Percentiles rank a stretch among this genome's conserved stretches.
Conservation (phyloP, 1,140 invertebrate species). For the Melitaea cinxia region DNA sequence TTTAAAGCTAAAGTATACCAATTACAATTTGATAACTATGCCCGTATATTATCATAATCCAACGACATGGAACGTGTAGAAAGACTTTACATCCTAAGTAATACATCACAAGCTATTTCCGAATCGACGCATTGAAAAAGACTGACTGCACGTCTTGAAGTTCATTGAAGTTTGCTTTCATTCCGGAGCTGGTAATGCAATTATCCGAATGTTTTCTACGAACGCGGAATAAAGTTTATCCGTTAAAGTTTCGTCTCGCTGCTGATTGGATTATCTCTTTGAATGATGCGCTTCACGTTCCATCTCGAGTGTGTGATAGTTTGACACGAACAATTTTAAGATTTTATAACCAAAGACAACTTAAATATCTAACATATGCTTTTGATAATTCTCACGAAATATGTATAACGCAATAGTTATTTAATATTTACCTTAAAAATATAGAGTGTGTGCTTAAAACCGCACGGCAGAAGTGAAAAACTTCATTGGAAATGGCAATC, state of each 20-base stretch:
- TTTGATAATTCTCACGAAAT: too few species aligned
- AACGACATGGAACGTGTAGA: too few species aligned
- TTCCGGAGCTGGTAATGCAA: conserved; percentile 5
- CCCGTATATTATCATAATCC: too few species aligned
- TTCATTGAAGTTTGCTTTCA: conserved; percentile 22
- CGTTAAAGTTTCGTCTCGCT: conserved; percentile 8
- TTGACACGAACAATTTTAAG: not conserved
- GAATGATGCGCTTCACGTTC: not conserved
- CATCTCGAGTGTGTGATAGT: not conserved
- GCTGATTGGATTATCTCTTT: conserved; percentile 9
- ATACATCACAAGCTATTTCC: conserved; percentile 5
- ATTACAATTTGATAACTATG: too few species aligned
- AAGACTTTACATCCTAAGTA: not conserved
- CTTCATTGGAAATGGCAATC: too few species aligned
- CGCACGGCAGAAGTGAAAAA: too few species aligned
- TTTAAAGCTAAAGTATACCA: too few species aligned
- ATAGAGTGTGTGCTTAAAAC: too few species aligned
- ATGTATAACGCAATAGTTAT: too few species aligned
- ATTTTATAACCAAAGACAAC: too few species aligned
- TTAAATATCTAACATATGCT: too few species aligned
- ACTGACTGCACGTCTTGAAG: conserved; percentile 18
- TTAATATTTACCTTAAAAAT: too few species aligned
- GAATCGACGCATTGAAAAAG: not conserved
- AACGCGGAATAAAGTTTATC: conserved; percentile 9
- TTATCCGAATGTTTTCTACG: conserved; percentile 21